Evolutionary conservation across 2,888 invertebrate genomes (phyloP).

Genomic region (Diabrotica balteata): DNA sequence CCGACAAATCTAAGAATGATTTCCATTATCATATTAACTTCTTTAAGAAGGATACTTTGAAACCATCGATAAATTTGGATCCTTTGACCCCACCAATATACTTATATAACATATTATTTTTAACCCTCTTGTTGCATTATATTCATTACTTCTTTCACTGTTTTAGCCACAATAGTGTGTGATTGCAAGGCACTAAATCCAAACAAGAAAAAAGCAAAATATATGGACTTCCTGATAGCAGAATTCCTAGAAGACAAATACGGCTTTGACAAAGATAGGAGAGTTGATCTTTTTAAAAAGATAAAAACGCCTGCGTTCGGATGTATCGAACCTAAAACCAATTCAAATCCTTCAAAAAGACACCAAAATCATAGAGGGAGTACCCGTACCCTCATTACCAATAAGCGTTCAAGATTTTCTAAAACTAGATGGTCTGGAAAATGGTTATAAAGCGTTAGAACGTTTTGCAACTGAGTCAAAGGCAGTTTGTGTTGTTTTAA

Average conservation of each 20-base stretch:
- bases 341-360: slow-evolving; percentile 78
- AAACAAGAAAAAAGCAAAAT: slow-evolving; percentile 71
- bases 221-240: slow-evolving; percentile 69
- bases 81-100: no score
- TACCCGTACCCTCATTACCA: slow-evolving; percentile 66
- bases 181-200: slow-evolving; percentile 81
- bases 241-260: slow-evolving; percentile 66
- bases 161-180: slow-evolving; percentile 72
- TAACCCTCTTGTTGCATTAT: neutral
- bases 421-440: slow-evolving; percentile 52
- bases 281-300: slow-evolving; percentile 61
- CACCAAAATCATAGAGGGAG: slow-evolving; percentile 70
- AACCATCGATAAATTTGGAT: no score
- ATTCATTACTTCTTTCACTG: neutral
- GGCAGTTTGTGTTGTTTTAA: slow-evolving; percentile 63
- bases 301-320: slow-evolving; percentile 71
- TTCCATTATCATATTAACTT: no score
- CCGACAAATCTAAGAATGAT: no score
- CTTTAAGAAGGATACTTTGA: no score
- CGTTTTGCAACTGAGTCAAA: slow-evolving; percentile 61
- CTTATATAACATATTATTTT: slow-evolving; percentile 55
- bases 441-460: slow-evolving; percentile 61
- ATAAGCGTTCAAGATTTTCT: slow-evolving; percentile 69
- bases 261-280: slow-evolving; percentile 54
- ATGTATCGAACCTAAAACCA: slow-evolving; percentile 70